A percentile compares a stretch with the other conserved stretches of the same genome.
Conservation (phyloP, 1,140 invertebrate genomes). For the Drosophila sp. region DNA sequence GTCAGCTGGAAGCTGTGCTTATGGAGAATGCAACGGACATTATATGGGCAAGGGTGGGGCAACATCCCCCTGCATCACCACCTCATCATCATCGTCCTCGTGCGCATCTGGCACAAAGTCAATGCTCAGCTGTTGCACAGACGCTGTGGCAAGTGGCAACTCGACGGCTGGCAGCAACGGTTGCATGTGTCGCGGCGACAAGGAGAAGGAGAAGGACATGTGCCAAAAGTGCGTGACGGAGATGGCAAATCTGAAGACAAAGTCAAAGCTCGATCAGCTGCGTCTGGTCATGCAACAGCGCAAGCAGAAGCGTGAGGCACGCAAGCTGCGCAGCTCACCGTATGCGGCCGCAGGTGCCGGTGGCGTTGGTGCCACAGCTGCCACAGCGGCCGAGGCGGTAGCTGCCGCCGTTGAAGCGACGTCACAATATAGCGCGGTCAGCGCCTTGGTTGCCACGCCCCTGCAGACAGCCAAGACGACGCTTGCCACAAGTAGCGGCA, state of each 20-base stretch:
- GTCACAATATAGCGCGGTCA: slow-evolving; percentile 58
- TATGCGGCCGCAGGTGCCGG: slow-evolving; percentile 85
- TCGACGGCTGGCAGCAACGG: slow-evolving; percentile 23
- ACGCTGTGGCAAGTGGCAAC: slow-evolving; percentile 38
- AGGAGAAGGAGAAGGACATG: slow-evolving; percentile 54
- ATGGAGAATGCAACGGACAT: slow-evolving; percentile 76
- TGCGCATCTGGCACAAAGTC: slow-evolving; percentile 14
- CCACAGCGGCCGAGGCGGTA: not conserved
- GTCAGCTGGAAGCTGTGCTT: slow-evolving; percentile 53
- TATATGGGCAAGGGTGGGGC: slow-evolving; percentile 36
- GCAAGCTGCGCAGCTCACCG: slow-evolving; percentile 90
- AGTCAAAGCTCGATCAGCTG: slow-evolving; percentile 93
- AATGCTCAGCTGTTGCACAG: slow-evolving; percentile 20
- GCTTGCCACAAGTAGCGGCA: not conserved
- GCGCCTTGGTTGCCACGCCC: slow-evolving; percentile 52
- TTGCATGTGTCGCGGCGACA: slow-evolving; percentile 68
- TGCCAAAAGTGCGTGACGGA: slow-evolving; percentile 85
- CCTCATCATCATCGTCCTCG: no score
- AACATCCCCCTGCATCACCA: not conserved
- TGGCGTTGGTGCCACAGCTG: slow-evolving; percentile 5
- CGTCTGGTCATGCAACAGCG: slow-evolving; percentile 95
- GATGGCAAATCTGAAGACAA: slow-evolving; percentile 91
- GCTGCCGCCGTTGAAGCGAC: not conserved
- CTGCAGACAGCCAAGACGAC: slow-evolving; percentile 2
- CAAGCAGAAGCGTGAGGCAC: slow-evolving; percentile 91